A percentile compares a stretch with the other conserved stretches of the same genome.
Evolutionary conservation across 2,888 invertebrate genomes (phyloP).

Genomic region (Alloscopus bannaensis): DNA sequence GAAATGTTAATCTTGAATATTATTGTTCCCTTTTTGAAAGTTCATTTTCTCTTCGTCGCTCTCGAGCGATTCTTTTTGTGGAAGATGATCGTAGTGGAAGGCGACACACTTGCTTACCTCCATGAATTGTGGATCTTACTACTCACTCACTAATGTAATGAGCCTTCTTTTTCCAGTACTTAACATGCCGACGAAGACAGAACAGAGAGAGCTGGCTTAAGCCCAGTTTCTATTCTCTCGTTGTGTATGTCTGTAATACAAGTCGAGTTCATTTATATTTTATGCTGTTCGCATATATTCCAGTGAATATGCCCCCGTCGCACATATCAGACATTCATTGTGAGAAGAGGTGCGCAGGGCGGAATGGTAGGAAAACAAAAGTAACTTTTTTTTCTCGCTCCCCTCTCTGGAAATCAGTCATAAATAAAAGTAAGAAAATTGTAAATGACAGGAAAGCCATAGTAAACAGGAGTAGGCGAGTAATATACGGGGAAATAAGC

Average conservation of each 20-base stretch:
- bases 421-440: slow-evolving; percentile 62
- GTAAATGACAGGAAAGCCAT: slow-evolving; percentile 56
- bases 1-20: no score
- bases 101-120: no score
- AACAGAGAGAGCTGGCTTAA: no score
- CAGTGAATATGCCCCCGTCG: no score
- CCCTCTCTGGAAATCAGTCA: no score
- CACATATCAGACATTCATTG: no score
- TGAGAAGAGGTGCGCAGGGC: neutral
- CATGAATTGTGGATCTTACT: slow-evolving; percentile 22
- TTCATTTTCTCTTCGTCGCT: neutral
- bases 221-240: no score
- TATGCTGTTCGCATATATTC: no score
- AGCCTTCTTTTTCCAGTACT: slow-evolving; percentile 6
- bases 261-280: no score
- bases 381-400: slow-evolving; percentile 17
- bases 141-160: slow-evolving; percentile 26
- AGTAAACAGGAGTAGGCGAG: slow-evolving; percentile 23
- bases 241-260: no score
- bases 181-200: neutral
- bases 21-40: neutral
- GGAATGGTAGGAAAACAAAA: slow-evolving; percentile 13
- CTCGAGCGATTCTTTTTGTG: no score
- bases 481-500: neutral
- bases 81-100: no score